Conservation (phyloP, 2,888 invertebrate species). For the Pycnomerus fuliginosus region DNA sequence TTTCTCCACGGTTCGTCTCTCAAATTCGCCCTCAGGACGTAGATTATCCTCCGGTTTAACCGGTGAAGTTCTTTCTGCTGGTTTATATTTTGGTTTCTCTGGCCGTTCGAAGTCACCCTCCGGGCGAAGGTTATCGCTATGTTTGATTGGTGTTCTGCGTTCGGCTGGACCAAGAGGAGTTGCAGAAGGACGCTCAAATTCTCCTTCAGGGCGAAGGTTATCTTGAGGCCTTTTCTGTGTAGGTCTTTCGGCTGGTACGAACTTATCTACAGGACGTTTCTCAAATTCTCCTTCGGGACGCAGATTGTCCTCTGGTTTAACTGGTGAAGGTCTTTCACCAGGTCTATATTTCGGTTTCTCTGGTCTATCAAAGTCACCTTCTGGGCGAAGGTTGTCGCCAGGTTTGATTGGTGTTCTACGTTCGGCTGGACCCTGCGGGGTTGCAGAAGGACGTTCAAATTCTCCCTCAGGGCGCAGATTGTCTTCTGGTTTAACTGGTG, state of each 20-base stretch:
- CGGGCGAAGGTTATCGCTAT: constrained; percentile 53
- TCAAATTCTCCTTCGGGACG: constrained; percentile 63
- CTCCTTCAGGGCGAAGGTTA: constrained; percentile 57
- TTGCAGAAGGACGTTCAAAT: constrained; percentile 48
- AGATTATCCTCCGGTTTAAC: constrained; percentile 50
- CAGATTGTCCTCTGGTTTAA: constrained; percentile 59
- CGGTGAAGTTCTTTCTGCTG: constrained; percentile 44
- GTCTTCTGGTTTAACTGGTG: constrained; percentile 57
- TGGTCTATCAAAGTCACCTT: constrained; percentile 54
- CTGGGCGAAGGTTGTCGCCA: constrained; percentile 56
- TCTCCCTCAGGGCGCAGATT: constrained; percentile 61
- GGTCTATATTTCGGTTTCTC: constrained; percentile 51
- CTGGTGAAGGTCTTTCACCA: constrained; percentile 51
- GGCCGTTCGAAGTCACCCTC: constrained; percentile 55
- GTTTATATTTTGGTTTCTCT: constrained; percentile 45
- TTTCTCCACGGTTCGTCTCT: constrained; percentile 40
- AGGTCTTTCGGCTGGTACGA: constrained; percentile 56
- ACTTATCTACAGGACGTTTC: constrained; percentile 48
- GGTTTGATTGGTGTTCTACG: constrained; percentile 48
- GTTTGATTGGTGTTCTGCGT: constrained; percentile 58
- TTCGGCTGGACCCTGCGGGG: constrained; percentile 43
- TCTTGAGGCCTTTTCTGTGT: constrained; percentile 55
- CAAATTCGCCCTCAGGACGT: constrained; percentile 54
- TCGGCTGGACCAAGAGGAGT: constrained; percentile 57
- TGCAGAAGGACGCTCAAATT: constrained; percentile 54